Conservation (phyloP, 2,888 invertebrate species). For the Microctonus hyperodae region DNA sequence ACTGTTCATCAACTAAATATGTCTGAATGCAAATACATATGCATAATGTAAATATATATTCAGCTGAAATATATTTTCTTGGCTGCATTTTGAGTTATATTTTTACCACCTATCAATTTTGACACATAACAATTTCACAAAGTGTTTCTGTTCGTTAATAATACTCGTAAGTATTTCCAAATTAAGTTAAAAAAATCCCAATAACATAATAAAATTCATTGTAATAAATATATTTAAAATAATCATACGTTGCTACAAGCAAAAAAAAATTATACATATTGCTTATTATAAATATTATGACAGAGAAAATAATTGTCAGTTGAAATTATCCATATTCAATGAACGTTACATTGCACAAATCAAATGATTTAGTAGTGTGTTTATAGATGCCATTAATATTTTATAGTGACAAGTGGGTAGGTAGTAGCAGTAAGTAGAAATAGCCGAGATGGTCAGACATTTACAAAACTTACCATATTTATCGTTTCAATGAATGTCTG, state of each 20-base stretch:
- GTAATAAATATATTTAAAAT: neutral
- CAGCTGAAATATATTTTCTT: slow-evolving; percentile 18
- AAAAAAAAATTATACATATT: neutral
- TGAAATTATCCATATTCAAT: neutral
- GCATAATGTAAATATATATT: slow-evolving; percentile 36
- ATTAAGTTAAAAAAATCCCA: neutral
- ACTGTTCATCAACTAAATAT: slow-evolving; percentile 31
- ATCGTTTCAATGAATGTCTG: neutral
- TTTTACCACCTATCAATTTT: slow-evolving; percentile 4
- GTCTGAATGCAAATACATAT: slow-evolving; percentile 17
- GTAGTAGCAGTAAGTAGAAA: slow-evolving; percentile 9
- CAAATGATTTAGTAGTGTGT: neutral
- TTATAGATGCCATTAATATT: neutral
- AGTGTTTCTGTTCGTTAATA: neutral
- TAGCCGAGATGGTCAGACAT: slow-evolving; percentile 19
- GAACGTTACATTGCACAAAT: neutral
- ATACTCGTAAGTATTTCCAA: neutral
- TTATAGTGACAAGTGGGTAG: neutral
- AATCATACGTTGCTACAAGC: neutral
- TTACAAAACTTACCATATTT: neutral
- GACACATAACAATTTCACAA: slow-evolving; percentile 6
- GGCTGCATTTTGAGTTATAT: slow-evolving; percentile 32
- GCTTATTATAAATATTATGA: neutral
- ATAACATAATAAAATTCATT: neutral
- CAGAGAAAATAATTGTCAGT: neutral